These are phyloP conservation scores for Pyralis farinalis DNA, from an alignment of 2,888 invertebrate genomes.

Conservation along the genomic window DNA sequence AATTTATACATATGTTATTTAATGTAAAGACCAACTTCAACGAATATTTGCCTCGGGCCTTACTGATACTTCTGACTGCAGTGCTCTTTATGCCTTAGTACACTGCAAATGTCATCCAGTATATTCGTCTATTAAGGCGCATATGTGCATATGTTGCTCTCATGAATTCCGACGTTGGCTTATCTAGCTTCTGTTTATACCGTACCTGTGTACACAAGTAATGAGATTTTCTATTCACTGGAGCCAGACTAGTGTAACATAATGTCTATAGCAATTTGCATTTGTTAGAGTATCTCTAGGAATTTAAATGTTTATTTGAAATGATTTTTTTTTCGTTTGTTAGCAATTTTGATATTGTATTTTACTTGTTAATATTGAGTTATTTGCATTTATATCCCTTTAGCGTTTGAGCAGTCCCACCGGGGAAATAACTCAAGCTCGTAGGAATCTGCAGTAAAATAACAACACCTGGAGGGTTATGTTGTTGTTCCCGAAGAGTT, in stretches of 20 bases:
- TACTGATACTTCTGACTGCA: background rate
- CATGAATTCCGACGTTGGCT: slow-evolving; percentile 35
- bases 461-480: too few relatives aligned
- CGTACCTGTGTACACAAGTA: slow-evolving; percentile 35
- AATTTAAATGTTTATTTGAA: background rate
- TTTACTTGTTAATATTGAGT: too few relatives aligned
- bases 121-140: slow-evolving; percentile 2
- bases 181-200: slow-evolving; percentile 39
- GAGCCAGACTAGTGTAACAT: slow-evolving; percentile 5
- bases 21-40: background rate
- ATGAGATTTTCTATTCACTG: slow-evolving; percentile 36
- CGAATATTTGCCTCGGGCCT: background rate
- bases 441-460: too few relatives aligned
- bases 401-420: too few relatives aligned
- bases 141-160: slow-evolving; percentile 25
- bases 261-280: slow-evolving; percentile 8
- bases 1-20: too few relatives aligned
- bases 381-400: too few relatives aligned
- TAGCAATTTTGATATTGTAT: too few relatives aligned
- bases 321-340: too few relatives aligned
- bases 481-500: too few relatives aligned
- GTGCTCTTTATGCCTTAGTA: slow-evolving; percentile 2
- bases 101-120: slow-evolving; percentile 7
- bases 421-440: too few relatives aligned
- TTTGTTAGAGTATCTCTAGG: slow-evolving; percentile 4